Evolutionary conservation across 2,888 invertebrate genomes (phyloP), one percentile per base, ranked within the genome.

Genomic region (Dasypolia templi): DNA sequence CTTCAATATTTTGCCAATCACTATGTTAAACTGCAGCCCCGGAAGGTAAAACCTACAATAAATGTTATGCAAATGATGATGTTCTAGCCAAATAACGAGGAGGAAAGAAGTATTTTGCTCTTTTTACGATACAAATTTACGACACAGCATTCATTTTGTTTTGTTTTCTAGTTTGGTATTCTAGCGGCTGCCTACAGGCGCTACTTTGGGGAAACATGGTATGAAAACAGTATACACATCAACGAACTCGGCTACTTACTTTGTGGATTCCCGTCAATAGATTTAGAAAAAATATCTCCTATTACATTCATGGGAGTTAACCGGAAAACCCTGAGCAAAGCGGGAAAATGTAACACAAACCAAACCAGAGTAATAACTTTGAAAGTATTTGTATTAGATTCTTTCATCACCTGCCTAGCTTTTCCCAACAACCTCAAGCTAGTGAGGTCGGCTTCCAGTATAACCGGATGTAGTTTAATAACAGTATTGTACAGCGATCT

Each of bases 231-330:
- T 49, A 88, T 93, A 11, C 86, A 86, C 56, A 92, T 96, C 32
- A 95, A 95, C 76, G 92, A 94, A 69, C 80, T 96, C 56, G 96
- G 96, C 19, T 95, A 93, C 75, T 82, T 96, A 69, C 42, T 96
- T 22, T 96, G 96, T 85, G 95, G 94, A n/a, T 95, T 96, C 78
- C 93, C 96, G 1, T 77, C 92, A 19, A 81, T 82, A 6, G 95
- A 95, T 63, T 87, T 96, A 22, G 76, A 79, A 65, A 91, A 90
- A 79, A 96, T 96, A 83, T 64, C 90, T 1, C 95, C 96, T 3
- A 61, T 46, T 19, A 91, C 88, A 58, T 95, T 96, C 66, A 93
- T 80, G 82, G 92, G 94, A 56, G 84, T 96, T 14, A 92, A 88
- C 68, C 79, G 83, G 46, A 92, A 93, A 44, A 90, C 93, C 17